Evolutionary conservation across 2,888 invertebrate species (phyloP).

Genomic region (Colostygia pectinataria): DNA sequence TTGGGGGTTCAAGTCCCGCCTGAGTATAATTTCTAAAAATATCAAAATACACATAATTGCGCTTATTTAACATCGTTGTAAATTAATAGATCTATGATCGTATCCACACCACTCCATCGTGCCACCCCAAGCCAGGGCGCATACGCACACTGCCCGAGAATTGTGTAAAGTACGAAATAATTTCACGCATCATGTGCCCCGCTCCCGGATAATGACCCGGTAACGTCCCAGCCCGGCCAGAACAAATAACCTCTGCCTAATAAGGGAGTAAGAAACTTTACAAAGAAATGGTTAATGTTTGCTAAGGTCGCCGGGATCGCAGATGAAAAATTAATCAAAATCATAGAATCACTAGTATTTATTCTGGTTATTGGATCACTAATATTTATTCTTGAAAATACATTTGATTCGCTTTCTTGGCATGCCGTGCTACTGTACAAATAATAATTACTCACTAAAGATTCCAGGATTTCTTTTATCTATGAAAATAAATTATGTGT

Average conservation of each 20-base stretch:
- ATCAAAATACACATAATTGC: too few species aligned
- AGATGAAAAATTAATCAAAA: constrained; percentile 13
- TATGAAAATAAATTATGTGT: too few species aligned
- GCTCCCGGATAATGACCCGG: constrained; percentile 76
- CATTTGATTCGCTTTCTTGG: too few species aligned
- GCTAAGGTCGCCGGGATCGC: constrained; percentile 16
- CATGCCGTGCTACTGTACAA: too few species aligned
- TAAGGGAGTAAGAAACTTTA: constrained; percentile 39
- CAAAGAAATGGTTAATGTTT: constrained; percentile 47
- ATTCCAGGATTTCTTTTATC: too few species aligned
- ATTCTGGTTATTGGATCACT: too few species aligned
- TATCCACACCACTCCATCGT: constrained; percentile 44
- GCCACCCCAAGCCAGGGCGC: constrained; percentile 50
- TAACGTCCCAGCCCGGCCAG: constrained; percentile 63
- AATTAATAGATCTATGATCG: constrained; percentile 4
- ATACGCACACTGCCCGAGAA: constrained; percentile 61
- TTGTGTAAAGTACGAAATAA: constrained; percentile 83
- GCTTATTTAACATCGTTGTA: too few species aligned
- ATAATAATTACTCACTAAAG: too few species aligned
- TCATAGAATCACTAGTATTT: neutral
- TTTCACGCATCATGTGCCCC: constrained; percentile 81
- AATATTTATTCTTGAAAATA: too few species aligned
- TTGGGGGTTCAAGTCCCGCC: too few species aligned
- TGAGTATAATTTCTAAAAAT: too few species aligned
- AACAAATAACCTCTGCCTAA: constrained; percentile 61